phyloP scores from a whole-genome alignment of 2,113 vertebrate species.

The Oophaga pumilio region DNA sequence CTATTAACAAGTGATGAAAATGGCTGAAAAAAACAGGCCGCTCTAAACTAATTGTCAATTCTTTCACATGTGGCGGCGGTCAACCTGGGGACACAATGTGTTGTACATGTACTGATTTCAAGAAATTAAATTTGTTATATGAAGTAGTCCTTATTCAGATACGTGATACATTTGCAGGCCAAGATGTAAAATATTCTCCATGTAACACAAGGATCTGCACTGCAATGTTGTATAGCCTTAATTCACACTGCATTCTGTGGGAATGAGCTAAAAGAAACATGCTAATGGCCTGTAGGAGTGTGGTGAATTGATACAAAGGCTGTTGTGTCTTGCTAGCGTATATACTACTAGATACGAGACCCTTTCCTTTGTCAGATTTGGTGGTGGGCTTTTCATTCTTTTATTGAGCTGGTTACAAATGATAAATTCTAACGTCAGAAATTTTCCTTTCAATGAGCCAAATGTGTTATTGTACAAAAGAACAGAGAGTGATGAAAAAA shows the following conservation, averaged over 20 bases:
- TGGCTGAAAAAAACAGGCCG: conserved; percentile 7
- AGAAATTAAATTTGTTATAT: background rate
- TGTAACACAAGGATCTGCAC: background rate
- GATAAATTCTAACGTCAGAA: background rate
- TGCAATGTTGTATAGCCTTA: background rate
- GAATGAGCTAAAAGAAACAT: background rate
- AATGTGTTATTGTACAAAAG: no score
- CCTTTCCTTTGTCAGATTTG: background rate
- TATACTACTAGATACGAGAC: background rate
- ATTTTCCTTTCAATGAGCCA: no score
- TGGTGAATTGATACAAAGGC: background rate
- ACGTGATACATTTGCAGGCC: background rate
- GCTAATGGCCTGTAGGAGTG: background rate
- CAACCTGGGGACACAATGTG: background rate
- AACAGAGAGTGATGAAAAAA: no score
- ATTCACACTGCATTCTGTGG: background rate
- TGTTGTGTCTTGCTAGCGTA: background rate
- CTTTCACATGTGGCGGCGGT: background rate
- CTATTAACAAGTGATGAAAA: conserved; percentile 38
- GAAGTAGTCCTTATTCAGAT: background rate
- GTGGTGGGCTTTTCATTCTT: background rate
- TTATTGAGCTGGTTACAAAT: background rate
- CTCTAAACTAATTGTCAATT: background rate
- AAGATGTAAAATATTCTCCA: background rate
- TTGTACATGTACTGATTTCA: background rate